These are phyloP conservation scores for Apeira syringaria DNA, from an alignment of 2,888 invertebrate species.

Conservation along the genomic window DNA sequence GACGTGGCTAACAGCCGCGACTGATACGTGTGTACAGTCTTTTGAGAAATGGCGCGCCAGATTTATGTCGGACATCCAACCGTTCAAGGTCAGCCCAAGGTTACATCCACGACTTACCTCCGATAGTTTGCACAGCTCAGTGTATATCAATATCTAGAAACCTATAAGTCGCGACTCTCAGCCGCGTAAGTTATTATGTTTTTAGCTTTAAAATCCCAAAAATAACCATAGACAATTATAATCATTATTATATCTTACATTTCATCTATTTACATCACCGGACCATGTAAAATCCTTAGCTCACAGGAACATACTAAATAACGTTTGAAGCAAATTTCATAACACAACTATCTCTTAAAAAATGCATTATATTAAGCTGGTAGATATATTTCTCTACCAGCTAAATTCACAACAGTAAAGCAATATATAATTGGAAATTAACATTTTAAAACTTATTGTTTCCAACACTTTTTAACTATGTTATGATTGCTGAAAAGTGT, in stretches of 20 bases:
- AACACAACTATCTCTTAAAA: constrained; percentile 42
- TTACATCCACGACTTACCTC: too few relatives aligned
- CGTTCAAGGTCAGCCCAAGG: too few relatives aligned
- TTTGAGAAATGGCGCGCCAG: too few relatives aligned
- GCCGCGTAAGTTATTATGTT: constrained; percentile 3
- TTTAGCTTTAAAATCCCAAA: constrained; percentile 16
- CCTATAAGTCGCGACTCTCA: not conserved
- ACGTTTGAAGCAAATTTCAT: constrained; percentile 46
- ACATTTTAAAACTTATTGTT: too few relatives aligned
- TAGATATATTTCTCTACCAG: constrained; percentile 39
- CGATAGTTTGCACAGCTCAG: too few relatives aligned
- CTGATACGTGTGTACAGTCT: too few relatives aligned
- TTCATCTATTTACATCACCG: constrained; percentile 54
- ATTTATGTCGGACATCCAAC: too few relatives aligned
- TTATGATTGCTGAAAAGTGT: too few relatives aligned
- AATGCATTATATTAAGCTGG: constrained; percentile 45
- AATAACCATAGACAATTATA: constrained; percentile 26
- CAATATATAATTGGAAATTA: too few relatives aligned
- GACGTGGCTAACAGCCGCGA: too few relatives aligned
- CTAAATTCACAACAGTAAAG: constrained; percentile 36
- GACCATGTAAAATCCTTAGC: constrained; percentile 50
- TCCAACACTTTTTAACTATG: too few relatives aligned
- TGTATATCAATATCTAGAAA: too few relatives aligned
- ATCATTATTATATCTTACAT: constrained; percentile 19
- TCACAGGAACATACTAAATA: constrained; percentile 32